phyloP scores from a whole-genome alignment of 1,140 invertebrate genomes.

The Lysiphlebus fabarum region DNA sequence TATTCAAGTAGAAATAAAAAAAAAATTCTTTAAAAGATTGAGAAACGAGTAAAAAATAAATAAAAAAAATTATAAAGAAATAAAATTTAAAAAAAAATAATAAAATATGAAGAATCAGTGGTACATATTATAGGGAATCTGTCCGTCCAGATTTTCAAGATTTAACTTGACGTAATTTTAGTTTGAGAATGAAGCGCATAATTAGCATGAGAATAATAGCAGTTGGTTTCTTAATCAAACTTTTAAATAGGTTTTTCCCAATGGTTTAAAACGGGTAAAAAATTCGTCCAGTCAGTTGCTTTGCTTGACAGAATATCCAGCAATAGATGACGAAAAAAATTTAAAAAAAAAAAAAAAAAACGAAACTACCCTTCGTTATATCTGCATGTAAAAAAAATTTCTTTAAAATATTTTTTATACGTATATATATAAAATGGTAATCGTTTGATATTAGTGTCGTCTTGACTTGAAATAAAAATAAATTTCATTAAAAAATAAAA shows the following conservation, averaged over 20 bases:
- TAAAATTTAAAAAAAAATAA: too few species aligned
- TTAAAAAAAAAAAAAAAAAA: neutral
- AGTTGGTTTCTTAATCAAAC: slow-evolving; percentile 48
- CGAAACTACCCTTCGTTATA: neutral
- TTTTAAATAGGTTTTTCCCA: slow-evolving; percentile 50
- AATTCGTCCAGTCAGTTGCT: neutral
- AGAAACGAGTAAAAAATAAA: neutral
- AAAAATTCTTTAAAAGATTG: neutral
- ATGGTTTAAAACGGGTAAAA: slow-evolving; percentile 11
- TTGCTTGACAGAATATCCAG: neutral
- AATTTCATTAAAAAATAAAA: too few species aligned
- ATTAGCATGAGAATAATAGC: slow-evolving; percentile 51
- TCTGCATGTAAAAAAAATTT: slow-evolving; percentile 17
- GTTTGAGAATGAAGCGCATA: slow-evolving; percentile 31
- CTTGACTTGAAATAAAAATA: too few species aligned
- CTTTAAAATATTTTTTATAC: too few species aligned
- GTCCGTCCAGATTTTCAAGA: slow-evolving; percentile 1
- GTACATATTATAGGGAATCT: slow-evolving; percentile 4
- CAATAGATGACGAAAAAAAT: neutral
- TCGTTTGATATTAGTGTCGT: slow-evolving; percentile 27
- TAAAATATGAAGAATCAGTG: neutral
- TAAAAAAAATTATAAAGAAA: neutral
- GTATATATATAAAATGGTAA: slow-evolving; percentile 36
- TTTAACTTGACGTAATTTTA: slow-evolving; percentile 39
- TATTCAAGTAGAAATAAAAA: slow-evolving; percentile 10